A percentile compares a stretch with the other conserved stretches of the same genome.
These are phyloP conservation scores for Catotricha subobsoleta DNA, from an alignment of 2,888 invertebrate species.

Conservation along the genomic window DNA sequence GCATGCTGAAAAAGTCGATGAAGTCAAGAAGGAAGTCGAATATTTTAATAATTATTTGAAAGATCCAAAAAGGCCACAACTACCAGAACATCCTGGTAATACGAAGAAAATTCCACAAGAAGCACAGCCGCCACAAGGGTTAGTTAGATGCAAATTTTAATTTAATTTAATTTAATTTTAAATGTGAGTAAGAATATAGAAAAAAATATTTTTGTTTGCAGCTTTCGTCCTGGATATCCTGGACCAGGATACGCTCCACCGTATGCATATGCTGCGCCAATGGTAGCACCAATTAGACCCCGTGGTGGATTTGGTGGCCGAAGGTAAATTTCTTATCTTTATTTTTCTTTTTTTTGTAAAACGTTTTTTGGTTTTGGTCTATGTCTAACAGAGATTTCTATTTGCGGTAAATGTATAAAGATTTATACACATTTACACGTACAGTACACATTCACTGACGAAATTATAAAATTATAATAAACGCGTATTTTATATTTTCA, in stretches of 20 bases:
- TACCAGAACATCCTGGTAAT: constrained; percentile 66
- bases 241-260: constrained; percentile 30
- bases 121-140: constrained; percentile 15
- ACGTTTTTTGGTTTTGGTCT: too few species aligned
- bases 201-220: not conserved
- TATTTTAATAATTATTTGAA: constrained; percentile 94
- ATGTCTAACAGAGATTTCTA: too few species aligned
- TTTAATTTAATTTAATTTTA: too few species aligned
- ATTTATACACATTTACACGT: too few species aligned
- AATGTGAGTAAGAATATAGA: not conserved
- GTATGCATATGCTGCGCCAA: constrained; percentile 33
- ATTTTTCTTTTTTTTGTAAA: too few species aligned
- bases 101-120: constrained; percentile 23
- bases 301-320: constrained; percentile 32
- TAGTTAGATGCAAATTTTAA: too few species aligned
- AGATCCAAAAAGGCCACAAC: constrained; percentile 86
- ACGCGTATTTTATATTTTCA: too few species aligned
- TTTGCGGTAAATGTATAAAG: too few species aligned
- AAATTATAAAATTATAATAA: too few species aligned
- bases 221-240: constrained; percentile 14
- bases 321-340: constrained; percentile 20
- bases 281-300: constrained; percentile 29
- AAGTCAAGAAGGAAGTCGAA: constrained; percentile 89
- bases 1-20: constrained; percentile 90
- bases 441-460: too few species aligned